A percentile compares a stretch with the other conserved stretches of the same genome.
Evolutionary conservation across 2,888 invertebrate species (phyloP).

Genomic region (Eumacrocentrus americanus): DNA sequence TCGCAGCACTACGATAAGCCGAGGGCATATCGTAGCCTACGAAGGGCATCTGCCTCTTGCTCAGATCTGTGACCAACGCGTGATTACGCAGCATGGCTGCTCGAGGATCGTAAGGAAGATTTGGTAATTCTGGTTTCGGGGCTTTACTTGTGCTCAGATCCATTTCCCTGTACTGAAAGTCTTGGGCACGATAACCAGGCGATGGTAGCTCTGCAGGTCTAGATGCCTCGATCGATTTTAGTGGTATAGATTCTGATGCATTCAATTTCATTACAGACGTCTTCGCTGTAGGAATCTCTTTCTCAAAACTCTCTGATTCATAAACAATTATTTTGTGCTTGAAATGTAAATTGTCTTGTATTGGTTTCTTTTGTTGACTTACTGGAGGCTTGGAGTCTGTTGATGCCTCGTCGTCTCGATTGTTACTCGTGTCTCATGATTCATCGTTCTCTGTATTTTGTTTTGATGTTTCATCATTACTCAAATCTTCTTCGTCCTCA

Average conservation of each 20-base stretch:
- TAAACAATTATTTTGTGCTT: neutral
- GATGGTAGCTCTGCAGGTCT: slow-evolving; percentile 37
- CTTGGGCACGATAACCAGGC: slow-evolving; percentile 41
- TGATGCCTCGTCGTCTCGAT: too few species aligned
- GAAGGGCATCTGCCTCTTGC: slow-evolving; percentile 54
- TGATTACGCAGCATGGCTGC: slow-evolving; percentile 54
- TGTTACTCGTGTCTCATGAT: slow-evolving; percentile 28
- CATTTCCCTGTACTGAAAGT: slow-evolving; percentile 56
- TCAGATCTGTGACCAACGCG: slow-evolving; percentile 55
- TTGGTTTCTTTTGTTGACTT: slow-evolving; percentile 16
- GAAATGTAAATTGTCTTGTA: slow-evolving; percentile 18
- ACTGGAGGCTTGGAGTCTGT: slow-evolving; percentile 16
- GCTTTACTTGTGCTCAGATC: slow-evolving; percentile 56
- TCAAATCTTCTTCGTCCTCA: slow-evolving; percentile 33
- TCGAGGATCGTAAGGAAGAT: slow-evolving; percentile 50
- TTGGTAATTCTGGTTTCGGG: slow-evolving; percentile 45
- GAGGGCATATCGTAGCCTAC: slow-evolving; percentile 48
- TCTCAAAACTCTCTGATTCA: neutral
- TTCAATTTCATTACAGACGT: slow-evolving; percentile 17
- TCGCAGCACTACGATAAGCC: slow-evolving; percentile 45
- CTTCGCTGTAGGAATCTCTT: slow-evolving; percentile 14
- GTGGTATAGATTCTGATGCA: slow-evolving; percentile 25
- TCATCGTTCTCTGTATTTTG: slow-evolving; percentile 35
- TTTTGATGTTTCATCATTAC: slow-evolving; percentile 31
- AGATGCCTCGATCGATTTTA: slow-evolving; percentile 52